Evolutionary conservation across 1,140 invertebrate genomes (phyloP).

Genomic region (Phymorhynchus buccinoides): DNA sequence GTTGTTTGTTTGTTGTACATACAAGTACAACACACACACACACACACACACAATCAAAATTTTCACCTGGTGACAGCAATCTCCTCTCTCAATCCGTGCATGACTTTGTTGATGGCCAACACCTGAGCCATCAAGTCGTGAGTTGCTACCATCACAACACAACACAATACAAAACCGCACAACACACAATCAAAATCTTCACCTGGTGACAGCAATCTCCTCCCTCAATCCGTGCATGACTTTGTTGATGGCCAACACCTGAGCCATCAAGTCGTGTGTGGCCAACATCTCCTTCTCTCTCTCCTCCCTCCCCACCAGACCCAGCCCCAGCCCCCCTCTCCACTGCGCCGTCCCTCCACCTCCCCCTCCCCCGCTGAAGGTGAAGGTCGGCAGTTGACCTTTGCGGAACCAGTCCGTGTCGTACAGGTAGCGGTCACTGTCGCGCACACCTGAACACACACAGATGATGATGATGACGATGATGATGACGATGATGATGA

Average conservation of each 20-base stretch:
- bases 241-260: slow-evolving; percentile 53
- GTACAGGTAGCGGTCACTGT: slow-evolving; percentile 84
- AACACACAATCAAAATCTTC: background rate
- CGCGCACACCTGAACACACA: slow-evolving; percentile 74
- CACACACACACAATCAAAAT: too few species aligned
- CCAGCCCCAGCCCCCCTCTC: slow-evolving; percentile 27
- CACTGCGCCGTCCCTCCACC: slow-evolving; percentile 40
- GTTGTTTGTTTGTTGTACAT: too few species aligned
- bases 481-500: too few species aligned
- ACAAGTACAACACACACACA: background rate
- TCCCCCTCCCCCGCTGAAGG: slow-evolving; percentile 52
- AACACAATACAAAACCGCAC: background rate
- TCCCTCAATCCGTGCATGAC: slow-evolving; percentile 57
- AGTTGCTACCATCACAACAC: slow-evolving; percentile 43
- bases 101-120: slow-evolving; percentile 53
- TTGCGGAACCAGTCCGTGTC: slow-evolving; percentile 91
- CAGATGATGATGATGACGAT: background rate
- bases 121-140: slow-evolving; percentile 60
- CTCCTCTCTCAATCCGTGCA: slow-evolving; percentile 57
- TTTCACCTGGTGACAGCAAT: slow-evolving; percentile 60
- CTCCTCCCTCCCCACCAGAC: slow-evolving; percentile 42
- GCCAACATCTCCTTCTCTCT: slow-evolving; percentile 37
- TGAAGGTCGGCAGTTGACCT: slow-evolving; percentile 81
- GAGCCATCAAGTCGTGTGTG: slow-evolving; percentile 59
- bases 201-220: slow-evolving; percentile 59